A percentile compares a stretch with the other conserved stretches of the same genome.
Conservation (phyloP, 2,797 vertebrate genomes). For the Alcedo atthis region DNA sequence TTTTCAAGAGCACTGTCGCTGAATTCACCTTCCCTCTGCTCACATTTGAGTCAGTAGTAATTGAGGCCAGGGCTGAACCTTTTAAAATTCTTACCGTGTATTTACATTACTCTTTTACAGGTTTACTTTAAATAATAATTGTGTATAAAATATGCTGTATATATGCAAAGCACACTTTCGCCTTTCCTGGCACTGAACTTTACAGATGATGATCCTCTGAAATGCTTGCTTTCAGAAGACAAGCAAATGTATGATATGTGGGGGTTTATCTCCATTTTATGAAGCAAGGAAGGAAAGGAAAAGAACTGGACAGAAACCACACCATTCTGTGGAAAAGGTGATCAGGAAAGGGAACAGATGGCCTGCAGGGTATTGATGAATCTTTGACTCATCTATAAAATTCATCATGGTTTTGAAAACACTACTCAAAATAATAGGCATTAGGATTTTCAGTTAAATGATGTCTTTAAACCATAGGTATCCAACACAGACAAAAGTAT, state of each 20-base stretch:
- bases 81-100: constrained; percentile 29
- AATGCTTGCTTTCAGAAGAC: not conserved
- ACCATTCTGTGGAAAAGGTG: not conserved
- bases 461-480: constrained; percentile 1
- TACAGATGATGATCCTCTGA: not conserved
- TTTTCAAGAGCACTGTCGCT: constrained; percentile 9
- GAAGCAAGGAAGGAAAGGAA: constrained; percentile 4
- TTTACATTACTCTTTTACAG: constrained; percentile 42
- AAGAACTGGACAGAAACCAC: constrained; percentile 11
- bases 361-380: constrained; percentile 8
- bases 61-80: not conserved
- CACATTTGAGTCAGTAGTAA: not conserved
- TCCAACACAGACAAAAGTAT: constrained; percentile 4
- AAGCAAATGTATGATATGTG: not conserved
- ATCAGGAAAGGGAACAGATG: constrained; percentile 19
- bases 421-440: not conserved
- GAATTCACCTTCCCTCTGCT: not conserved
- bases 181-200: not conserved
- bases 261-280: not conserved
- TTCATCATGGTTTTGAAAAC: not conserved
- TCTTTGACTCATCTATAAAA: not conserved
- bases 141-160: not conserved
- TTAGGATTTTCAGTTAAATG: constrained; percentile 25
- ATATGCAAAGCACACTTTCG: not conserved
- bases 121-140: constrained; percentile 35